phyloP scores from a whole-genome alignment of 2,797 vertebrate species.

The Cygnus olor region DNA sequence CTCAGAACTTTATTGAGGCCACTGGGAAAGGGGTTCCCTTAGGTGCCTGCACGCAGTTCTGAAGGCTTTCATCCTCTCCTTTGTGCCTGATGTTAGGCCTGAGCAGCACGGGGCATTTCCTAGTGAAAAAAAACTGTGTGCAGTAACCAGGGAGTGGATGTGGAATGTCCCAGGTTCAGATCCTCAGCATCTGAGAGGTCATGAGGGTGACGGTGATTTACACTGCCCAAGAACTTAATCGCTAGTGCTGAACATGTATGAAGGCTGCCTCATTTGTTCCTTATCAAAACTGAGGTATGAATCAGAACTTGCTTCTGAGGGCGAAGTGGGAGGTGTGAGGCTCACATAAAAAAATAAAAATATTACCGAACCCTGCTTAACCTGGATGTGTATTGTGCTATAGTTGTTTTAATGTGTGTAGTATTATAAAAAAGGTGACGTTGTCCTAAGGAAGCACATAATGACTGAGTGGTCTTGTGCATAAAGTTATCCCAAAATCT shows the following conservation, averaged over 20 bases:
- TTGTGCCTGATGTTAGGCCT: not conserved
- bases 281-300: constrained; percentile 47
- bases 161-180: not conserved
- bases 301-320: constrained; percentile 45
- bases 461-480: not conserved
- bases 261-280: constrained; percentile 64
- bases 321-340: not conserved
- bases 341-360: not conserved
- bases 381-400: not conserved
- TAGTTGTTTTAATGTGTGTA: not conserved
- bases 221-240: not conserved
- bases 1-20: not conserved
- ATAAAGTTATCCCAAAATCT: not conserved
- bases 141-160: not conserved
- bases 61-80: not conserved
- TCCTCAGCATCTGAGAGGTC: not conserved
- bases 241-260: not conserved
- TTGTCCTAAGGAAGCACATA: not conserved
- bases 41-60: not conserved
- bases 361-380: not conserved
- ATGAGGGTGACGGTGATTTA: not conserved
- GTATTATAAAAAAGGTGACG: fast-evolving
- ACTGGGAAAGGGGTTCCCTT: not conserved
- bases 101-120: not conserved
- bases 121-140: not conserved